Conservation (phyloP, 1,140 invertebrate genomes). For the Zaprionus lachaisei region DNA sequence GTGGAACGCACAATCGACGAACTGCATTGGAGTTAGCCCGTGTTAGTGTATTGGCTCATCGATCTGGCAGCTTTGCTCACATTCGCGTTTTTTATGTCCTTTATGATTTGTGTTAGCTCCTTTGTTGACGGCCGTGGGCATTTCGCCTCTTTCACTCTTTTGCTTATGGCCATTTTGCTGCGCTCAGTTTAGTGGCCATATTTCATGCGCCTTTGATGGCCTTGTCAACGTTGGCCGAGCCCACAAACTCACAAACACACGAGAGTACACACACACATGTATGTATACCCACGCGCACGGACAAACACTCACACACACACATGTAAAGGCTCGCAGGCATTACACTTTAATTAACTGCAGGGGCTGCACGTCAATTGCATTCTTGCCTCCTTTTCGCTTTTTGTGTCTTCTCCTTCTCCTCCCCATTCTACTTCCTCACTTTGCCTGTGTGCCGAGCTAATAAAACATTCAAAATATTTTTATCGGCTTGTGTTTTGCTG, state of each 20-base stretch:
- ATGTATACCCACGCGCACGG: neutral
- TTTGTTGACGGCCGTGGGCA: constrained; percentile 25
- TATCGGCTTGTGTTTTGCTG: constrained; percentile 58
- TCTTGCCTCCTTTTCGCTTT: constrained; percentile 15
- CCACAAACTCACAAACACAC: neutral
- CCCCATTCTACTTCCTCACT: neutral
- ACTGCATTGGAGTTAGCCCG: neutral
- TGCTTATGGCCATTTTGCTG: constrained; percentile 55
- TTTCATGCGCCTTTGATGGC: constrained; percentile 67
- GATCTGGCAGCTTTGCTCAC: neutral
- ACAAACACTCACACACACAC: neutral
- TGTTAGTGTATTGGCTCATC: neutral
- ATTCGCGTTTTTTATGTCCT: constrained; percentile 6
- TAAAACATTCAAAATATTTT: constrained; percentile 73
- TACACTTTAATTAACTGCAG: constrained; percentile 71
- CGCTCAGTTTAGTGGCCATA: constrained; percentile 56
- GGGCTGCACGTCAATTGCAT: constrained; percentile 55
- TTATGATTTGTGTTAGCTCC: constrained; percentile 27
- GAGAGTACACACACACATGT: neutral
- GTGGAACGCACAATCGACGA: too few species aligned
- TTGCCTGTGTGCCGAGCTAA: constrained; percentile 40
- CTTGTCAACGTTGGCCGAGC: constrained; percentile 54
- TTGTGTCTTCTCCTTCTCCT: neutral
- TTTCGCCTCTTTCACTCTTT: constrained; percentile 28
- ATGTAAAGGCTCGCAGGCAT: constrained; percentile 33